phyloP scores from a whole-genome alignment of 2,797 vertebrate genomes.

The Streptopelia turtur region DNA sequence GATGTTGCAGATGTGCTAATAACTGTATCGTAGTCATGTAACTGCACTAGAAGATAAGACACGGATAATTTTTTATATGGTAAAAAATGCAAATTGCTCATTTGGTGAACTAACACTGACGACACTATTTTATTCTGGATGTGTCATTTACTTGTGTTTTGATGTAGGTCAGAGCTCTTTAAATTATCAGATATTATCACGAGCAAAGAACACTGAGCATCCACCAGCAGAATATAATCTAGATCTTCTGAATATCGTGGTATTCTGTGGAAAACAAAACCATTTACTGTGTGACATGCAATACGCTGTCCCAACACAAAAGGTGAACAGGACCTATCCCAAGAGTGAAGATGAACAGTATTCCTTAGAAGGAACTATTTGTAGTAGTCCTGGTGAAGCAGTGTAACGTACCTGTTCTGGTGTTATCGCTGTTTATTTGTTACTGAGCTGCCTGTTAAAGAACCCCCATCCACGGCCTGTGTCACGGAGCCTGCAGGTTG shows the following conservation, averaged over 20 bases:
- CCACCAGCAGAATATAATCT: slow-evolving; percentile 33
- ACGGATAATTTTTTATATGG: slow-evolving; percentile 40
- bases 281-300: not conserved
- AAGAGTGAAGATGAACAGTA: not conserved
- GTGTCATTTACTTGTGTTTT: slow-evolving; percentile 33
- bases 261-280: not conserved
- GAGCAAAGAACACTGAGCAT: not conserved
- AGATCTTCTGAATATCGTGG: not conserved
- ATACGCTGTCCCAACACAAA: not conserved
- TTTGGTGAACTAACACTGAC: not conserved
- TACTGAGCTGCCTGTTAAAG: not conserved
- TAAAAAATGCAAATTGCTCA: slow-evolving; percentile 53
- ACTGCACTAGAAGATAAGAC: slow-evolving; percentile 58
- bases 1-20: slow-evolving; percentile 41
- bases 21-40: slow-evolving; percentile 30
- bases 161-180: not conserved
- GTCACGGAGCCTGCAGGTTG: not conserved
- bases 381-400: not conserved
- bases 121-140: not conserved
- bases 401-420: not conserved
- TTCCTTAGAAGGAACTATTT: not conserved
- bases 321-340: not conserved
- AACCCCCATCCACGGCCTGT: not conserved
- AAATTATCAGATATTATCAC: not conserved
- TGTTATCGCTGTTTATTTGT: not conserved